Base-by-base conservation (phyloP, 2,797 vertebrate species). In the Epinephelus awoara region DNA sequence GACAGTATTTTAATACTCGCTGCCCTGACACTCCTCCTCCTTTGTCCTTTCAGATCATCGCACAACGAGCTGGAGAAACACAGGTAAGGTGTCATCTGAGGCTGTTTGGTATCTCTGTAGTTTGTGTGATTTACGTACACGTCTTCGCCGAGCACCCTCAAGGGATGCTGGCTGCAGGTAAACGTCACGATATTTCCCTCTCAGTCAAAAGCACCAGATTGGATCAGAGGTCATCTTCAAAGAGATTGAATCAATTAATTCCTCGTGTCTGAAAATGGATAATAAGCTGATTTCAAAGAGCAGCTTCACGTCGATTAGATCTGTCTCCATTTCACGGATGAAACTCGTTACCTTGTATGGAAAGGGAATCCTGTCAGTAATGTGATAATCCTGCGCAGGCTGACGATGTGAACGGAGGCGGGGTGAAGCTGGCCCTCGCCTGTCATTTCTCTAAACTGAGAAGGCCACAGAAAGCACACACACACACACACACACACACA, bases 31-130 rank as follows among this genome's bases (percentile, higher is more conserved):
- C 62, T 85, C 52, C 75, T 70, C 18, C 66, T 10, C 78, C 85
- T 91, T 62, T 88, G 44, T 57, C 52, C 2, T 93, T 92, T 85
- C 90, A 96, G 96, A 86, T 96, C 96, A 27, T 99, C 98, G 77
- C 98, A 99, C 96, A 99, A 99, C 1, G 98, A 99, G 93, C 96
- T 99, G 94, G 98, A 99, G 95, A 99, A 99, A 94, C 98, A 99
- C 96, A 98, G 98, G 98, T 99, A 94, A 97, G 97, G 88, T n/a
- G 52, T 67, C 79, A 59, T 68, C 63, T 44, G 34, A 75, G 2
- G 1, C 46, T 9, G 56, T 13, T 52, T 14, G n/a, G 17, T 7
- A 2, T 79, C 21, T 68, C 19, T 80, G 15, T 19, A 21, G 21
- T 84, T 71, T 78, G 42, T 67, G 46, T 57, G 61, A 71, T 77